Evolutionary conservation across 2,888 invertebrate genomes (phyloP).

Genomic region (Monoplex corrugatus): DNA sequence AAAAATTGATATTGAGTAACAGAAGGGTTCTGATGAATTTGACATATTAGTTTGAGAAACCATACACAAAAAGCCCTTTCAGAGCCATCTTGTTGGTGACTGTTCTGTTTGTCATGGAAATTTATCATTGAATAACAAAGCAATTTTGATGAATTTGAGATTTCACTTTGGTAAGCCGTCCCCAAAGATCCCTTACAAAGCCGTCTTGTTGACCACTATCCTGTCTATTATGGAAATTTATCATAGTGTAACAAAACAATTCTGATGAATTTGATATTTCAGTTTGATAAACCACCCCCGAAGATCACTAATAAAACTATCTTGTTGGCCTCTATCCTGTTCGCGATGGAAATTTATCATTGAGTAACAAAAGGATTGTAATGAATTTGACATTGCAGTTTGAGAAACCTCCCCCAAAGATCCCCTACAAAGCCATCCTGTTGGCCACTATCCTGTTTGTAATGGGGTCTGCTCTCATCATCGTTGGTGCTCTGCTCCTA

Average conservation of each 20-base stretch:
- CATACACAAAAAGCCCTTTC: conserved; percentile 89
- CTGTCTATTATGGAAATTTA: too few relatives aligned
- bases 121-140: too few relatives aligned
- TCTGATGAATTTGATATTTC: too few relatives aligned
- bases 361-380: too few relatives aligned
- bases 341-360: too few relatives aligned
- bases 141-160: too few relatives aligned
- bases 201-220: conserved; percentile 89
- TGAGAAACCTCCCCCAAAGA: conserved; percentile 84
- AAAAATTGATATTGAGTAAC: too few relatives aligned
- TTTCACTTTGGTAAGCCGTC: conserved; percentile 82
- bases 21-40: too few relatives aligned
- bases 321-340: conserved; percentile 87
- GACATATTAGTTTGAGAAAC: conserved; percentile 82
- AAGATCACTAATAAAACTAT: conserved; percentile 94
- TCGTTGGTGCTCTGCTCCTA: conserved; percentile 89
- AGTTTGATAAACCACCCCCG: conserved; percentile 83
- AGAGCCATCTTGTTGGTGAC: conserved; percentile 90
- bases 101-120: too few relatives aligned
- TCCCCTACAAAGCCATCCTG: conserved; percentile 92
- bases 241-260: too few relatives aligned
- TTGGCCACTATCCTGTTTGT: conserved; percentile 90
- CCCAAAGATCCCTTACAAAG: conserved; percentile 92
- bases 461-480: conserved; percentile 89
- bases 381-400: too few relatives aligned